A percentile compares a stretch with the other conserved stretches of the same genome.
Conservation (phyloP, 2,888 invertebrate genomes). For the Neocrepidodera transversa region DNA sequence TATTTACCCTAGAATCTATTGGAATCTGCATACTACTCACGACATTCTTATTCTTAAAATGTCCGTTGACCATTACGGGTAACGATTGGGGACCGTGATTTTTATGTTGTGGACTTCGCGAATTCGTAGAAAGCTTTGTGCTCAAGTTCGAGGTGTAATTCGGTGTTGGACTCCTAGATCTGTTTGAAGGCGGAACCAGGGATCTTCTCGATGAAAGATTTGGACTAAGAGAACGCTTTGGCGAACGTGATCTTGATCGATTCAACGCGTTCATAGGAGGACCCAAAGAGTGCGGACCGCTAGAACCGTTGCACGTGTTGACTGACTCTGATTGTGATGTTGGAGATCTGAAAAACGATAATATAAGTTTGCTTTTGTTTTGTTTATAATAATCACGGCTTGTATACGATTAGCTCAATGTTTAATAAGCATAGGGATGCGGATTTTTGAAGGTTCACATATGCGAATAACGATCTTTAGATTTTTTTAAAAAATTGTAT, state of each 20-base stretch:
- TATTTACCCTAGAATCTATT: too few species aligned
- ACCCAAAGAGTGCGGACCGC: conserved; percentile 51
- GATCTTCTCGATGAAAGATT: conserved; percentile 50
- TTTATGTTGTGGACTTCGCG: conserved; percentile 44
- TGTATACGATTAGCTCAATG: too few species aligned
- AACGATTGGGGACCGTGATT: conserved; percentile 41
- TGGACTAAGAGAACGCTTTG: conserved; percentile 55
- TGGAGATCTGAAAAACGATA: conserved; percentile 14
- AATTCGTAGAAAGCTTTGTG: conserved; percentile 50
- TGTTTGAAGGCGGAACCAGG: conserved; percentile 50
- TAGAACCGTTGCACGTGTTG: conserved; percentile 35
- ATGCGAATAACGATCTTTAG: too few species aligned
- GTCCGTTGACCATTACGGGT: conserved; percentile 20
- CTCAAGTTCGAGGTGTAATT: conserved; percentile 63
- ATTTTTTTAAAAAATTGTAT: too few species aligned
- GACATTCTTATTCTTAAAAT: conserved; percentile 38
- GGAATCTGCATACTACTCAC: conserved; percentile 62
- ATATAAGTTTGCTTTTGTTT: background rate
- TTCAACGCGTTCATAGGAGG: conserved; percentile 60
- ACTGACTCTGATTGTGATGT: conserved; percentile 16
- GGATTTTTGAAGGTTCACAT: too few species aligned
- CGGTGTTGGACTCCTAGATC: conserved; percentile 64
- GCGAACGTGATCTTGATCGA: conserved; percentile 57
- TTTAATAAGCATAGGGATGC: too few species aligned
- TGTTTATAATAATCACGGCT: too few species aligned